Percentiles rank a stretch among this genome's conserved stretches.
Conservation (phyloP, 2,797 vertebrate species). For the Sylvia borin region DNA sequence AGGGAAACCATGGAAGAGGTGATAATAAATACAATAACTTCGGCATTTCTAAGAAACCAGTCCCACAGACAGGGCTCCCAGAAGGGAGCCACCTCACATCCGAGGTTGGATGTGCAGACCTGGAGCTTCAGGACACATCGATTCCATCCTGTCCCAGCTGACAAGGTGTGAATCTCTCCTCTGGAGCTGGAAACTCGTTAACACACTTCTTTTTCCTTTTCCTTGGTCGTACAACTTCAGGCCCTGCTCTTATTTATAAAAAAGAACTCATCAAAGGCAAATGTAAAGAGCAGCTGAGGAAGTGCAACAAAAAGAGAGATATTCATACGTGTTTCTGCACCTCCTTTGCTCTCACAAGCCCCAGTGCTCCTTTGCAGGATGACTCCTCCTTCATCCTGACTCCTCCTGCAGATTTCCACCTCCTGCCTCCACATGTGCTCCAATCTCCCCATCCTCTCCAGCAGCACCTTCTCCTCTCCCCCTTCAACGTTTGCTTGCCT, state of each 20-base stretch:
- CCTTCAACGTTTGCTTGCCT: not conserved
- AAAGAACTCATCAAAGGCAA: not conserved
- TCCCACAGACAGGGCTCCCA: not conserved
- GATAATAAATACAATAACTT: not conserved
- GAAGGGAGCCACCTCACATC: not conserved
- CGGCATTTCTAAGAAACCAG: not conserved
- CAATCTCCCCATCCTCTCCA: not conserved
- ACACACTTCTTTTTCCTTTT: not conserved
- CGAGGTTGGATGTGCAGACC: not conserved
- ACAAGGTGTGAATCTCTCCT: not conserved
- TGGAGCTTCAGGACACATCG: not conserved
- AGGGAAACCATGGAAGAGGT: not conserved
- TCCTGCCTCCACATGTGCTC: rapidly evolving
- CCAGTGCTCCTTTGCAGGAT: not conserved
- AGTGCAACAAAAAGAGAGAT: not conserved
- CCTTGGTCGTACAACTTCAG: not conserved
- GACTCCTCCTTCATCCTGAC: not conserved
- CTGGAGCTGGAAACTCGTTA: not conserved
- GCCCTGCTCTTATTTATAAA: not conserved
- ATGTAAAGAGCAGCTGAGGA: not conserved
- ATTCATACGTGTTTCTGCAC: not conserved
- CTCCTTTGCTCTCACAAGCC: not conserved
- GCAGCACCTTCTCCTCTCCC: not conserved
- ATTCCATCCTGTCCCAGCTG: not conserved
- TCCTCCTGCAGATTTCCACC: not conserved